These are phyloP conservation scores for Ellobius talpinus DNA, from an alignment of 2,113 vertebrate species.

Conservation along the genomic window DNA sequence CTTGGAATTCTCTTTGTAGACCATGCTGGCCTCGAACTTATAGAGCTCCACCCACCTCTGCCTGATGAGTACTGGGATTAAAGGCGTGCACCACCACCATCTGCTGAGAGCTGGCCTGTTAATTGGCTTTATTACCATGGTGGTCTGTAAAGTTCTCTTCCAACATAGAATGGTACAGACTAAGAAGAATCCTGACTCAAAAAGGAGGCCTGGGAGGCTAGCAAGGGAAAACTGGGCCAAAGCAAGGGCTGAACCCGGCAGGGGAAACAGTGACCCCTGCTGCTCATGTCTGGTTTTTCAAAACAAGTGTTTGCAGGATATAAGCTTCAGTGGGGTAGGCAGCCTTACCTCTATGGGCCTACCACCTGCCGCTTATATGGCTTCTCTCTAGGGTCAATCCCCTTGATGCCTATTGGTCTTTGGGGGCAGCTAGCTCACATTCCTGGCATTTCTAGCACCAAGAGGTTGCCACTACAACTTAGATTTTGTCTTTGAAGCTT, in stretches of 20 bases:
- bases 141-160: neutral
- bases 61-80: neutral
- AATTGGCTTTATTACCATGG: neutral
- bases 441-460: neutral
- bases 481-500: neutral
- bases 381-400: neutral
- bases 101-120: neutral
- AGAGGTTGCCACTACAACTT: neutral
- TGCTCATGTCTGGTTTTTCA: neutral
- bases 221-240: neutral
- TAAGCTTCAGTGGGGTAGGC: neutral
- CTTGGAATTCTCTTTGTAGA: neutral
- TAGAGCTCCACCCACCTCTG: neutral
- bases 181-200: neutral
- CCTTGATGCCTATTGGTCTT: neutral
- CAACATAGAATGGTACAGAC: neutral
- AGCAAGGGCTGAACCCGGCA: neutral
- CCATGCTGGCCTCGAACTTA: neutral
- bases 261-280: neutral
- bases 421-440: too few relatives aligned
- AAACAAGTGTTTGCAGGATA: neutral
- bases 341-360: neutral
- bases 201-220: neutral
- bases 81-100: neutral
- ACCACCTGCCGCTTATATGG: neutral